phyloP scores from a whole-genome alignment of 2,888 invertebrate species.

The Encarsia formosa region DNA sequence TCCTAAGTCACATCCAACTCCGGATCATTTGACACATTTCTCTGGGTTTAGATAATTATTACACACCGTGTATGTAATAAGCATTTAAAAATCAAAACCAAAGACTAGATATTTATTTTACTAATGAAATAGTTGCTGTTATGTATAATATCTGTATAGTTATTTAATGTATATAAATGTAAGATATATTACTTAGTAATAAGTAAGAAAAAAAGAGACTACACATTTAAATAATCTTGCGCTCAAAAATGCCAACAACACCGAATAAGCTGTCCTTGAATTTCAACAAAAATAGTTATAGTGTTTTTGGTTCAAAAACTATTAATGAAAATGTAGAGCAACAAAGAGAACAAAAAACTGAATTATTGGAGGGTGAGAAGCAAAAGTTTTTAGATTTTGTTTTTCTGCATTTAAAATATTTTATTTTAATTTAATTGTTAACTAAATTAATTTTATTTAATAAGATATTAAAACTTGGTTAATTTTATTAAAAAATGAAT shows the following conservation, averaged over 20 bases:
- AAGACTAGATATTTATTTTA: slow-evolving; percentile 25
- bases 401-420: too few species aligned
- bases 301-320: slow-evolving; percentile 45
- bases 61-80: slow-evolving; percentile 21
- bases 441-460: too few species aligned
- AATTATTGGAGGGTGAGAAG: slow-evolving; percentile 50
- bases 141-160: slow-evolving; percentile 7
- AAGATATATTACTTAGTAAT: neutral
- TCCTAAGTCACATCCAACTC: slow-evolving; percentile 21
- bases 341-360: slow-evolving; percentile 49
- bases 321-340: slow-evolving; percentile 40
- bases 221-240: slow-evolving; percentile 12
- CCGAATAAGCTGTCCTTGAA: slow-evolving; percentile 50
- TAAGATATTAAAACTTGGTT: too few species aligned
- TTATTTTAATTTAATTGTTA: too few species aligned
- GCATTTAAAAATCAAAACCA: slow-evolving; percentile 25
- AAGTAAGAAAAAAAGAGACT: slow-evolving; percentile 18
- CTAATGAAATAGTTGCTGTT: slow-evolving; percentile 7
- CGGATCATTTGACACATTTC: slow-evolving; percentile 20
- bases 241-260: slow-evolving; percentile 46
- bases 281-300: slow-evolving; percentile 50
- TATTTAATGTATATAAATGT: neutral
- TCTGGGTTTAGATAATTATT: slow-evolving; percentile 18
- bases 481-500: too few species aligned
- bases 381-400: neutral